These are phyloP conservation scores for Phycodurus eques DNA, from an alignment of 2,113 vertebrate genomes.

Conservation along the genomic window DNA sequence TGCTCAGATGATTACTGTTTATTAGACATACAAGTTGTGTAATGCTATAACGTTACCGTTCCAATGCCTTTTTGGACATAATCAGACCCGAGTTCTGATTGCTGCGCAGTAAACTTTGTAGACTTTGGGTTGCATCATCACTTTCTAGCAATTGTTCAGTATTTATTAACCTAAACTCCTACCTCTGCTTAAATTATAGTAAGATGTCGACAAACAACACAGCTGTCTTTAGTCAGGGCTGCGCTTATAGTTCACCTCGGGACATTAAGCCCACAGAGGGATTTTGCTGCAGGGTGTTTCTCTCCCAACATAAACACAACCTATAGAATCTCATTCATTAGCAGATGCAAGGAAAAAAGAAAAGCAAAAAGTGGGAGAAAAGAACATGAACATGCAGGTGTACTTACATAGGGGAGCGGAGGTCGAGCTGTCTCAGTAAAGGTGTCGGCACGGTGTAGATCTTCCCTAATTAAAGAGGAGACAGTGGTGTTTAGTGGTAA, in stretches of 20 bases:
- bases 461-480: slow-evolving; percentile 68
- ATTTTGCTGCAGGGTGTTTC: slow-evolving; percentile 13
- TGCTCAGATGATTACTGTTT: not conserved
- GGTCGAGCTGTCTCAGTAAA: slow-evolving; percentile 51
- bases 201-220: not conserved
- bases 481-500: slow-evolving; percentile 62
- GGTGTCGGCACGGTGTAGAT: slow-evolving; percentile 49
- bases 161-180: not conserved
- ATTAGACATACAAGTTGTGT: not conserved
- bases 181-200: not conserved
- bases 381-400: slow-evolving; percentile 24
- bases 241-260: slow-evolving; percentile 2
- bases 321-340: slow-evolving; percentile 21
- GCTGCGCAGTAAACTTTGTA: not conserved
- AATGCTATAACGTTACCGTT: not conserved
- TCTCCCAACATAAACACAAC: slow-evolving; percentile 26
- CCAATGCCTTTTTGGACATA: not conserved
- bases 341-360: slow-evolving; percentile 17
- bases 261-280: slow-evolving; percentile 9
- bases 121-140: not conserved
- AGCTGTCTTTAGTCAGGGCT: not conserved
- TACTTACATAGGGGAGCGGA: slow-evolving; percentile 13
- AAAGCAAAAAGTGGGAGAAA: not conserved
- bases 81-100: not conserved
- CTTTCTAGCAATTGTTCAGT: not conserved